Base-by-base conservation (phyloP, 1,140 invertebrate genomes). In the Mesaphorura yosii region DNA sequence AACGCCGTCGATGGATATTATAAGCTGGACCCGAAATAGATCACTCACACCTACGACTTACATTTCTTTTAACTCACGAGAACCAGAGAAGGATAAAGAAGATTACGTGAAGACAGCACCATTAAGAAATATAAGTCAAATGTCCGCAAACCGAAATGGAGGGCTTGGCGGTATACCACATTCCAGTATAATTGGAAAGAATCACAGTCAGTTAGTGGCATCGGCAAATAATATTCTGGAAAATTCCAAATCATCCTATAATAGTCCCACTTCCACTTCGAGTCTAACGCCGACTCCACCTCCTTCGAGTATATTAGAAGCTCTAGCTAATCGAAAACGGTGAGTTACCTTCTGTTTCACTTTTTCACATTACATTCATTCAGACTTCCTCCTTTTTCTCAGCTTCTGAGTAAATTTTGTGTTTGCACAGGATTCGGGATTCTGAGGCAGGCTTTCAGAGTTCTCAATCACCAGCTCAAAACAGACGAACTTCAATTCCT, bases 121-220 rank as follows among this genome's bases (percentile, higher is more conserved):
- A 34, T 34, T 34, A 10, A 34, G 31, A 34, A 34, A 10, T 34
- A n/a, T 10, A 34, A 34, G 10, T 34, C 31, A 10, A 10, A 34
- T 10, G 31, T 34, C 10, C 10, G 6, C 14, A 27, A 28, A 27
- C 37, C 39, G 26, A 22, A 48, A 31, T 38, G 53, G 27, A 41
- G 55, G 55, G 1, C 23, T 57, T 19, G 55, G 55, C 1, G 55
- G 55, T 14, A 51, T 48, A 41, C 55, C 55, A 6, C 44, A 51
- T 28, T 25, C 45, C 10, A 42, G 28, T 22, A 42, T 57, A 28
- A 28, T 27, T 5, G 46, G 29, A 5, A 48, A 25, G 40, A 44
- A 50, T 25, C 34, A 52, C 17, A 20, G 31, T 34, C 31, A 38
- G 46, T n/a, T 51, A 14, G 45, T 39, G 48, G 31, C 49, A 5